Evolutionary conservation across 1,140 invertebrate genomes (phyloP), one percentile per base, ranked within the genome.

Genomic region (Ridgeia piscesae): DNA sequence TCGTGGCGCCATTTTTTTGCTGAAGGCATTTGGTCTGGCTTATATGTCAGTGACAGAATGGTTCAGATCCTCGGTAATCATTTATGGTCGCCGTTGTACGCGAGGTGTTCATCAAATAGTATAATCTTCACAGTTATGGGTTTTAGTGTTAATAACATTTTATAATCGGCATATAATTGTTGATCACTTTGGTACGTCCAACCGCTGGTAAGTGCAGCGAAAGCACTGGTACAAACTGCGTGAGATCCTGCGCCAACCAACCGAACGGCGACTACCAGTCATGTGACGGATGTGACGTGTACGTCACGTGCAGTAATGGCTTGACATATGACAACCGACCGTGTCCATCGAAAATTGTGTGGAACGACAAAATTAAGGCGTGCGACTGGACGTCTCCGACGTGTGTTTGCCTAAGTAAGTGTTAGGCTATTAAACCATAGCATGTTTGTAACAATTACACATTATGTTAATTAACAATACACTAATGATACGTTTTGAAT

Each of bases 211-310:
- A 77, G 27, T 77, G 58, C 27, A 77, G 14, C 27, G n/a, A n/a
- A n/a, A 48, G 91, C 33, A 91, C 91, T 11, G 91, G 91, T 33
- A 35, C 91, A 91, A 35, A 35, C 97, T 99, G 17, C 99, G 99
- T 95, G 97, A 96, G 91, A 98, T 99, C 95, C 96, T 99, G 31
- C 96, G 97, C 1, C 95, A 95, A 91, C 97, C 97, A 96, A 97
- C 97, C 35, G 31, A 89, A 93, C 31, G 93, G 93, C 14, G 92
- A 93, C 88, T 93, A 93, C 91, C 93, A 94, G 58, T 93, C 93
- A n/a, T 94, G 94, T 89, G n/a, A 35, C 34, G 89, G 91, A 34
- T 94, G 93, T 91, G 33, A 92, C 42, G 50, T 93, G 4, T 94
- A 92, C 58, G 35, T 93, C 48, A 94, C 93, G 21, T 94, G 93